Evolutionary conservation across 2,797 vertebrate species (phyloP), one percentile per base, ranked within the genome.

Genomic region (Phataginus tetradactyla): DNA sequence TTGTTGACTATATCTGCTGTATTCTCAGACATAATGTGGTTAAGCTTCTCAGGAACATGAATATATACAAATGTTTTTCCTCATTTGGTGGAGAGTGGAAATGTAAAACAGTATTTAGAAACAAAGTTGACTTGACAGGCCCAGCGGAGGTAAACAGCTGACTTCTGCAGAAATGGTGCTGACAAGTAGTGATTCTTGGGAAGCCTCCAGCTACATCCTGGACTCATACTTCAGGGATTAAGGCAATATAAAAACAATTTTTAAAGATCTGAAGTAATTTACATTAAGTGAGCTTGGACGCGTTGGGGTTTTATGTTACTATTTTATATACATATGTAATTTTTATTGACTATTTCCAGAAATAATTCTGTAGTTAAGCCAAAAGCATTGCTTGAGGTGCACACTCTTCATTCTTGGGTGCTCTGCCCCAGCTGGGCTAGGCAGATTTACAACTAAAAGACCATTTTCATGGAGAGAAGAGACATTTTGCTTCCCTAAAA

Each of bases 151-250:
- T 96, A 90, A 97, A 83, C 51, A 97, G 61, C 42, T 97, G 29
- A 84, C 97, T 97, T 96, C 95, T 97, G 66, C 96, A 87, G 95
- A 96, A 97, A 91, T 57, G 13, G 74, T 96, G 94, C 96, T 98
- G 97, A 98, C 95, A 98, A 98, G 94, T 92, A 94, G 94, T 96
- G 95, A 97, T 95, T 98, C 97, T 98, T 98, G 97, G 97, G 97
- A 95, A 87, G 45, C 53, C 69, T 97, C 95, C 97, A 98, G 96
- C 94, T 90, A 90, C 81, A 96, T 93, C 95, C 94, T 86, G 96
- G 97, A 97, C 95, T 86, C 45, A 15, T 77, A 96, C 97, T 97
- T 97, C 78, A 97, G 97, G 97, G 97, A 98, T 97, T 98, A 96
- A 96, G 77, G 55, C 96, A 97, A 94, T 96, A 96, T 94, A 97